Percentiles rank a stretch among this genome's conserved stretches.
These are phyloP conservation scores for Tridacna gigas DNA, from an alignment of 2,888 invertebrate species.

Conservation along the genomic window DNA sequence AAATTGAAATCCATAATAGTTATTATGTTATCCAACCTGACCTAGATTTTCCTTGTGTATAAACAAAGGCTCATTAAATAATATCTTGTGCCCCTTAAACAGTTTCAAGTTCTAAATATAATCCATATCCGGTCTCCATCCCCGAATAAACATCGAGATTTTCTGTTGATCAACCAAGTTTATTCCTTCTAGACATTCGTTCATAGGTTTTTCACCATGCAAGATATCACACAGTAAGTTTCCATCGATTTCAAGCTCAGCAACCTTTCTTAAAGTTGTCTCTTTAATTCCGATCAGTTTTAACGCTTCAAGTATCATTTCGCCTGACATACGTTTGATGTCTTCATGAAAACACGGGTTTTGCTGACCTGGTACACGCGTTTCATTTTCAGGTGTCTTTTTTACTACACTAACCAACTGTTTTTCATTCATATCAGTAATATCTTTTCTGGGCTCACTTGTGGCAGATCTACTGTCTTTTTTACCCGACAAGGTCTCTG, in stretches of 20 bases:
- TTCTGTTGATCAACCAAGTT: constrained; percentile 70
- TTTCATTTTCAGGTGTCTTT: neutral
- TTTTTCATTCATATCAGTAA: neutral
- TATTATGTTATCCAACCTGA: no score
- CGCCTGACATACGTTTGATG: constrained; percentile 49
- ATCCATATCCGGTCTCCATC: constrained; percentile 63
- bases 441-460: neutral
- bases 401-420: neutral
- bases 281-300: constrained; percentile 65
- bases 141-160: constrained; percentile 72
- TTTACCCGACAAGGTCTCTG: neutral
- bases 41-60: no score
- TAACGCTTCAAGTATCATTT: constrained; percentile 62
- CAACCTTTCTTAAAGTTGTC: constrained; percentile 58
- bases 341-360: constrained; percentile 18
- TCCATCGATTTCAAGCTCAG: constrained; percentile 65
- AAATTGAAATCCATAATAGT: no score
- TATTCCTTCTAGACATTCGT: constrained; percentile 64
- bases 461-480: neutral
- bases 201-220: constrained; percentile 54
- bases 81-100: no score
- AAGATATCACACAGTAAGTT: constrained; percentile 58
- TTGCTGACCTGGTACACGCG: neutral
- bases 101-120: neutral
- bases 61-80: no score